Percentiles rank a stretch among this genome's conserved stretches.
Evolutionary conservation across 2,888 invertebrate genomes (phyloP).

Genomic region (Gastracanthus pulcherrimus): DNA sequence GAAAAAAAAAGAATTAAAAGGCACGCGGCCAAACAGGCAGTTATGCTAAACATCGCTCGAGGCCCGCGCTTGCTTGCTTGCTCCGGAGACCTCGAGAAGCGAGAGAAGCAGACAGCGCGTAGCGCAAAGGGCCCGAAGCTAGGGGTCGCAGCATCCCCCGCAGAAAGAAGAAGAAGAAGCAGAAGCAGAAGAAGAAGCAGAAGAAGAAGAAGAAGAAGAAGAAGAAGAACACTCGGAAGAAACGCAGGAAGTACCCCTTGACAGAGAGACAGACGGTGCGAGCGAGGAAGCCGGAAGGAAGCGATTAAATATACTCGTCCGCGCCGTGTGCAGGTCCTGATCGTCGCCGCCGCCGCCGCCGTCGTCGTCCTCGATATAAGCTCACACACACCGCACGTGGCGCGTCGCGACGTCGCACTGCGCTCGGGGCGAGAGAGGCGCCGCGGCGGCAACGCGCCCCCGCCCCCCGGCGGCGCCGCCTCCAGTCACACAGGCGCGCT

Average conservation of each 20-base stretch:
- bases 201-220: neutral
- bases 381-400: slow-evolving; percentile 74
- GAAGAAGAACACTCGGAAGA: neutral
- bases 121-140: slow-evolving; percentile 21
- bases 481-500: slow-evolving; percentile 28
- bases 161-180: neutral
- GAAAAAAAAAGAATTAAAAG: neutral
- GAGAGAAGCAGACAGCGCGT: neutral
- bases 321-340: too few relatives aligned
- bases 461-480: slow-evolving; percentile 53
- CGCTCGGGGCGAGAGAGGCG: slow-evolving; percentile 75
- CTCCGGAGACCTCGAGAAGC: neutral
- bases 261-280: neutral
- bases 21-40: neutral
- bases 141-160: slow-evolving; percentile 10
- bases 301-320: too few relatives aligned
- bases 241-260: neutral
- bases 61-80: neutral
- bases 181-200: neutral
- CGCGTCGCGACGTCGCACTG: slow-evolving; percentile 78
- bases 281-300: slow-evolving; percentile 42
- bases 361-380: neutral
- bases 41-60: slow-evolving; percentile 25
- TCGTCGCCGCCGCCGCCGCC: neutral
- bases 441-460: slow-evolving; percentile 65